Base-by-base conservation (phyloP, 2,797 vertebrate species). In the Harpagifer antarcticus region DNA sequence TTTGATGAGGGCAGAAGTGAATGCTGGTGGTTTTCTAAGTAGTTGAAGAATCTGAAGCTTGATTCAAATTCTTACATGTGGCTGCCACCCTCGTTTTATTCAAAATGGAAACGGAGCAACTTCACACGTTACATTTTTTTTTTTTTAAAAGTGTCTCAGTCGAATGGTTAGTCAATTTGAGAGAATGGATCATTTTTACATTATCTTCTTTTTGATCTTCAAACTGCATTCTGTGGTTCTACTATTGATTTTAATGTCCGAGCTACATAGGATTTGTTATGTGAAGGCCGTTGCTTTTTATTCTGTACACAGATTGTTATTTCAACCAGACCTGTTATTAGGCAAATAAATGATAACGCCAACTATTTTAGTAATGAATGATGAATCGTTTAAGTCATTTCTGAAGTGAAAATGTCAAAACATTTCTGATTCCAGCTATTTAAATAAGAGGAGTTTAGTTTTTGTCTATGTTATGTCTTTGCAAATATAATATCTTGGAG, bases 1-100 rank as follows among this genome's bases (percentile, higher is more conserved):
- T 69, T 73, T 76, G 58, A 70, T 65, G 74, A 74, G 33, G 23
- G 71, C 0, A 16, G n/a, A 57, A 14, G 23, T 47, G 68, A 82
- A 56, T 43, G 72, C 55, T 45, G n/a, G 20, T 33, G 11, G 14
- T 55, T 71, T 72, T 68, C 68, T 13, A 52, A 20, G 31, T 15
- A 19, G 40, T 17, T 63, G 5, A 17, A 23, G 27, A 68, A 33
- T 42, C 31, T 61, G 33, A 57, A 7, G 8, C 61, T 62, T n/a
- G 27, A 37, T 14, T 55, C 58, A 42, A 31, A 40, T 15, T 50
- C 44, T 19, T 50, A 17, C 9, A 49, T 16, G 64, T 31, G 37
- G 27, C 20, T 14, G 49, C 10, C 49, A n/a, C 13, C 23, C 53
- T 78, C 27, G 52, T 60, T 72, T 23, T 16, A 63, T 19, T 40